phyloP scores from a whole-genome alignment of 2,113 vertebrate species.

The Tupaia tana region DNA sequence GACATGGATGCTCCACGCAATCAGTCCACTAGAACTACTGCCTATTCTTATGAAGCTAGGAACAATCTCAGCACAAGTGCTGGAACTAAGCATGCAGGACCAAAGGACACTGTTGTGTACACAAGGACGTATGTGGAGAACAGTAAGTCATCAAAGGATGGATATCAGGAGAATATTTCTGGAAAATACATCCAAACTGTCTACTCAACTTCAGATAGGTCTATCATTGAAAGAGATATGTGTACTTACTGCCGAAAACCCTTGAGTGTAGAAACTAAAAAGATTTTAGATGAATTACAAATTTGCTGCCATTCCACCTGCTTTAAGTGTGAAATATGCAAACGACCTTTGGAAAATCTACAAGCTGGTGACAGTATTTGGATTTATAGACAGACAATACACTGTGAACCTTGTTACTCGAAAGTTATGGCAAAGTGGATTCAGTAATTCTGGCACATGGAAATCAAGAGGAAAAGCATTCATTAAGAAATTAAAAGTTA shows the following conservation, averaged over 20 bases:
- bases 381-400: constrained; percentile 93
- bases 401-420: constrained; percentile 95
- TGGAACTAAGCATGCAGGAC: constrained; percentile 77
- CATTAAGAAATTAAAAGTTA: constrained; percentile 24
- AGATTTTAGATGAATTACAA: constrained; percentile 95
- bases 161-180: constrained; percentile 81
- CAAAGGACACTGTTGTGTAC: constrained; percentile 75
- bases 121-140: constrained; percentile 81
- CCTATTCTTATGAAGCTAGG: constrained; percentile 52
- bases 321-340: constrained; percentile 97
- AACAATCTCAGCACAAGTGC: constrained; percentile 79
- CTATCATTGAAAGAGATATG: constrained; percentile 92
- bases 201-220: constrained; percentile 91
- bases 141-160: constrained; percentile 82
- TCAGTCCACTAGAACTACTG: constrained; percentile 3
- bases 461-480: constrained; percentile 66
- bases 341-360: constrained; percentile 89
- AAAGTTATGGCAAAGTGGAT: constrained; percentile 90
- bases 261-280: constrained; percentile 93
- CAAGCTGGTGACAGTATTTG: constrained; percentile 97
- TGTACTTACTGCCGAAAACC: constrained; percentile 94
- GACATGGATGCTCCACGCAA: constrained; percentile 48
- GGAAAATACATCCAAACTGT: constrained; percentile 90
- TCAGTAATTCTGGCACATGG: constrained; percentile 77
- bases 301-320: constrained; percentile 96